phyloP scores from a whole-genome alignment of 2,797 vertebrate species.

The Presbytis comata region DNA sequence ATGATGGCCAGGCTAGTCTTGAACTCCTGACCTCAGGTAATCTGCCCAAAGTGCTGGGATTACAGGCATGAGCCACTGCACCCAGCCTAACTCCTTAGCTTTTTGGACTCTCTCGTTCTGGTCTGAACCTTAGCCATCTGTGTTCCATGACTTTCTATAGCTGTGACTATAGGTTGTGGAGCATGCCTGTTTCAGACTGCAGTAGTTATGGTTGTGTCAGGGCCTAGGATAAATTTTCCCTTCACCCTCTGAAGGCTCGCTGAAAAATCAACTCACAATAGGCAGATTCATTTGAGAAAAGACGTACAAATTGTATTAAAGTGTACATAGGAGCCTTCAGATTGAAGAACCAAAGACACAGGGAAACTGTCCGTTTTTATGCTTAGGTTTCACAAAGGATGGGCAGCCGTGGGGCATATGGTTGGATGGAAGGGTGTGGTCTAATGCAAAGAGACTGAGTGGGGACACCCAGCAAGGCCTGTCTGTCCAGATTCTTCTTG shows the following conservation, averaged over 20 bases:
- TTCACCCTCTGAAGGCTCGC: background rate
- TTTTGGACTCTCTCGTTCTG: background rate
- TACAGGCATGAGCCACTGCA: accelerated
- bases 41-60: background rate
- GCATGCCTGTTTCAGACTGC: background rate
- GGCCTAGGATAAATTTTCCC: background rate
- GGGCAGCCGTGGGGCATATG: background rate
- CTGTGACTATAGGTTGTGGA: background rate
- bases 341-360: background rate
- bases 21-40: no score
- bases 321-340: background rate
- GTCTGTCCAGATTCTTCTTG: background rate
- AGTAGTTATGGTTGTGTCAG: background rate
- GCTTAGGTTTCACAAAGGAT: background rate
- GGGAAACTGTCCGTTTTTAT: background rate
- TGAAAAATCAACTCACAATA: background rate
- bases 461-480: background rate
- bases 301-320: background rate
- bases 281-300: background rate
- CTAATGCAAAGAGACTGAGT: background rate
- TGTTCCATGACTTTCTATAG: background rate
- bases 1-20: no score
- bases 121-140: background rate
- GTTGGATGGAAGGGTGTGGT: background rate
- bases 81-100: no score